Base-by-base conservation (phyloP, 1,140 invertebrate genomes). In the Trachymyrmex septentrionalis region DNA sequence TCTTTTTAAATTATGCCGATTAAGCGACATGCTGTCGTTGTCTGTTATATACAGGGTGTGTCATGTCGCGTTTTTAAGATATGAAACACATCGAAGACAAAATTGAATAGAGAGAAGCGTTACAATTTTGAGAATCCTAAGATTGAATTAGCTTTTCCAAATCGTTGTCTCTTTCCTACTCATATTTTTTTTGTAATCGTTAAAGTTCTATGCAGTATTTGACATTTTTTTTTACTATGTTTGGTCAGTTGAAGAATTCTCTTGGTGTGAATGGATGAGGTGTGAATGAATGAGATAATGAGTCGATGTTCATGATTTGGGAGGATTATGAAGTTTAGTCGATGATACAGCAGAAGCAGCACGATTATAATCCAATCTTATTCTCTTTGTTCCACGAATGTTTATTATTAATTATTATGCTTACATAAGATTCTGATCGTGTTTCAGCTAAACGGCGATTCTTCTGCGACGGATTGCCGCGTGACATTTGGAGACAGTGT, bases 391-490 rank as follows among this genome's bases (percentile, higher is more conserved):
- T 24, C 6, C n/a, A 21, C 14, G 10, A 59, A 27, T 2, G 3
- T 30, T 82, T 10, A 24, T 61, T 27, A 73, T 61, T 73, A 10
- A 24, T 61, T 27, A 73, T 34, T 73, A 10, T 34, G 27, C 85
- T 89, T 44, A 90, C 75, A 61, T 59, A 21, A 64, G 14, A 21
- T 55, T 88, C 61, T 76, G 21, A 78, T 91, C 21, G 7, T 91
- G 89, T 91, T 91, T 88, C 90, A 91, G 90, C 21, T 38, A 82
- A 75, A 44, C 16, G 1, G 2, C 87, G n/a, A 10, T 86, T 93
- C 10, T 94, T 92, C 88, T 93, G 93, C 88, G 92, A 92, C 82
- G 91, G 64, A 64, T 88, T 95, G 69, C 88, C 93, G 0, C 85
- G 86, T 27, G 92, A 93, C 38, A 80, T 93, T 69, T 93, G 91